A percentile compares a stretch with the other conserved stretches of the same genome.
Conservation (phyloP, 1,140 invertebrate genomes). For the Zaprionus kolodkinae region DNA sequence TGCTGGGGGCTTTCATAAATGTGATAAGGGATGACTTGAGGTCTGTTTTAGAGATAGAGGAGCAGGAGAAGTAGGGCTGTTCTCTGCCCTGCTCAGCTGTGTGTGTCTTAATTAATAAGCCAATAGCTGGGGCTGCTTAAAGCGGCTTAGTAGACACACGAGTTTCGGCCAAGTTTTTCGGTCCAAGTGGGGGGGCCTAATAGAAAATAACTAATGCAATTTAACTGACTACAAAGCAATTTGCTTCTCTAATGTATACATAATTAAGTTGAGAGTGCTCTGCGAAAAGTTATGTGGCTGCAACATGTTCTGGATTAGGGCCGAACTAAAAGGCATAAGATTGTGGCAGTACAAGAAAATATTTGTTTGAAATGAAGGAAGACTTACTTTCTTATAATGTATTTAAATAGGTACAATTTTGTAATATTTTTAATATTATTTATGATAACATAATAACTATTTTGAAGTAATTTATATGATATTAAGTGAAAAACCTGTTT, state of each 20-base stretch:
- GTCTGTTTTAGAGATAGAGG: background rate
- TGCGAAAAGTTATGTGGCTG: slow-evolving; percentile 8
- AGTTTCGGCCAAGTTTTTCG: background rate
- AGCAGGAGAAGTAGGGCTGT: background rate
- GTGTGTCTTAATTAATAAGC: slow-evolving; percentile 77
- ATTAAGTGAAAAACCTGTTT: too few relatives aligned
- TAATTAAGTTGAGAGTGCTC: slow-evolving; percentile 6
- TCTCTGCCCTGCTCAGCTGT: background rate
- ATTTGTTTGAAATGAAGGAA: background rate
- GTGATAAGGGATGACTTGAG: slow-evolving; percentile 66
- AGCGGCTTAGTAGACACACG: slow-evolving; percentile 26
- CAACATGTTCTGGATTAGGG: background rate
- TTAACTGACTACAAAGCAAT: slow-evolving; percentile 50
- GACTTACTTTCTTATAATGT: background rate
- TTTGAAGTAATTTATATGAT: too few relatives aligned
- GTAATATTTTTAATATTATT: too few relatives aligned
- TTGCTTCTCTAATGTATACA: slow-evolving; percentile 39
- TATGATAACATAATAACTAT: too few relatives aligned
- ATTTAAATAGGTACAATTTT: too few relatives aligned
- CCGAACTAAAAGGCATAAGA: background rate
- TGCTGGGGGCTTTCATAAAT: slow-evolving; percentile 69
- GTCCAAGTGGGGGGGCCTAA: background rate
- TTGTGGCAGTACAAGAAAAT: too few relatives aligned
- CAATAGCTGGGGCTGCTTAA: slow-evolving; percentile 58
- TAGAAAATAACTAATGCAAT: slow-evolving; percentile 26